Evolutionary conservation across 2,113 vertebrate species (phyloP).

Genomic region (Brienomyrus brachyistius): DNA sequence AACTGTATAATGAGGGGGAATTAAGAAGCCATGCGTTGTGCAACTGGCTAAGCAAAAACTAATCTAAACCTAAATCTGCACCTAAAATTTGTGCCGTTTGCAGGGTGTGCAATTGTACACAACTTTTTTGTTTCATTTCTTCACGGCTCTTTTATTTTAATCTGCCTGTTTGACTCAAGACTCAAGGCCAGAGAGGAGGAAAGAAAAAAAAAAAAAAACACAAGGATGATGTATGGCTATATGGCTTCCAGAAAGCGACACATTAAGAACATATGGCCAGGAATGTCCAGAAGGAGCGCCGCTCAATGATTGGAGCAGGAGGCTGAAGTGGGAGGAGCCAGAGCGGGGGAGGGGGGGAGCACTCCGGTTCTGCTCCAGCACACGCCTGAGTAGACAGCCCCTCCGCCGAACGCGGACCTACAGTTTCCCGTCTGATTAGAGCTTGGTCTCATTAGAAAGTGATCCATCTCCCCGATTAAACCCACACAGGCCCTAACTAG

Average conservation of each 20-base stretch:
- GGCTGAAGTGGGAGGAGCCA: slow-evolving; percentile 31
- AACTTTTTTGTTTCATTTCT: slow-evolving; percentile 25
- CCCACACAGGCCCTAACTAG: background rate
- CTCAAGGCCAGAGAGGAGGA: background rate
- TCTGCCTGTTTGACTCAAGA: background rate
- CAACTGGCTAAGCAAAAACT: slow-evolving; percentile 63
- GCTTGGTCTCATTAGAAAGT: background rate
- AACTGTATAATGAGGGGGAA: slow-evolving; percentile 59
- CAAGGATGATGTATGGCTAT: background rate
- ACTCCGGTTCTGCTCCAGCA: background rate
- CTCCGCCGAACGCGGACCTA: background rate
- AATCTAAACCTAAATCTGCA: slow-evolving; percentile 51
- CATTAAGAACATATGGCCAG: background rate
- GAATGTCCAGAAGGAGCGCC: background rate
- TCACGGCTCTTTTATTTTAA: slow-evolving; percentile 26
- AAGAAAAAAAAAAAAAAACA: background rate
- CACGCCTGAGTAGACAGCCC: background rate
- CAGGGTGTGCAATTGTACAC: slow-evolving; percentile 27
- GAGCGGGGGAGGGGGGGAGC: slow-evolving; percentile 25
- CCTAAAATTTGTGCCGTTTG: slow-evolving; percentile 60
- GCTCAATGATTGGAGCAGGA: background rate
- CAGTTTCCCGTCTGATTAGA: background rate
- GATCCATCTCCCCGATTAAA: background rate
- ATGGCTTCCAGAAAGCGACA: background rate
- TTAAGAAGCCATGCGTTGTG: slow-evolving; percentile 40